Percentiles rank a stretch among this genome's conserved stretches.
Evolutionary conservation across 1,140 invertebrate genomes (phyloP).

Genomic region (Hormaphis cornu): DNA sequence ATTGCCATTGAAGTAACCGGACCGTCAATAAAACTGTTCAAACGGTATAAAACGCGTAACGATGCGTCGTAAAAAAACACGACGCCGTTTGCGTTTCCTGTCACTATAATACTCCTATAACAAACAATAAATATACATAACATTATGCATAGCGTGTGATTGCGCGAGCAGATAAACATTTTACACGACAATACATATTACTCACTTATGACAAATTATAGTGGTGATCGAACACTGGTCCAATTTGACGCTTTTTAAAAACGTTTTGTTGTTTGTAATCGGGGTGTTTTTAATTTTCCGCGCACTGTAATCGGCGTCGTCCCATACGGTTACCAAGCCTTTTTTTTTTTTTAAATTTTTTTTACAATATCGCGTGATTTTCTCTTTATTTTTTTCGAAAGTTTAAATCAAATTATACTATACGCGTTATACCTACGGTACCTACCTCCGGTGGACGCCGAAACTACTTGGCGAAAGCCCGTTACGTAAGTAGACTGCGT

Average conservation of each 20-base stretch:
- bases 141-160: too few relatives aligned
- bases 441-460: neutral
- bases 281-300: neutral
- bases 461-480: constrained; percentile 1
- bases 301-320: neutral
- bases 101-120: constrained; percentile 4
- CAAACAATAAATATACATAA: neutral
- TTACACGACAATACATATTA: too few relatives aligned
- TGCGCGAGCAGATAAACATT: too few relatives aligned
- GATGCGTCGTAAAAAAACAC: constrained; percentile 8
- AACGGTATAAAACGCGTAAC: neutral
- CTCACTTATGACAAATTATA: constrained; percentile 14
- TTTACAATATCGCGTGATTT: too few relatives aligned
- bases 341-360: too few relatives aligned
- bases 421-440: neutral
- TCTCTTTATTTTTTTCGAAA: too few relatives aligned
- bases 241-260: neutral
- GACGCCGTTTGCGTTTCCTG: constrained; percentile 1
- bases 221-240: neutral
- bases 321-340: constrained; percentile 5
- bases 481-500: constrained; percentile 4
- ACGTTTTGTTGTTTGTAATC: neutral
- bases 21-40: neutral
- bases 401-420: too few relatives aligned
- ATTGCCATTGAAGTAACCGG: neutral